Evolutionary conservation across 2,113 vertebrate species (phyloP), one percentile per base, ranked within the genome.

Genomic region (Gorilla gorilla): DNA sequence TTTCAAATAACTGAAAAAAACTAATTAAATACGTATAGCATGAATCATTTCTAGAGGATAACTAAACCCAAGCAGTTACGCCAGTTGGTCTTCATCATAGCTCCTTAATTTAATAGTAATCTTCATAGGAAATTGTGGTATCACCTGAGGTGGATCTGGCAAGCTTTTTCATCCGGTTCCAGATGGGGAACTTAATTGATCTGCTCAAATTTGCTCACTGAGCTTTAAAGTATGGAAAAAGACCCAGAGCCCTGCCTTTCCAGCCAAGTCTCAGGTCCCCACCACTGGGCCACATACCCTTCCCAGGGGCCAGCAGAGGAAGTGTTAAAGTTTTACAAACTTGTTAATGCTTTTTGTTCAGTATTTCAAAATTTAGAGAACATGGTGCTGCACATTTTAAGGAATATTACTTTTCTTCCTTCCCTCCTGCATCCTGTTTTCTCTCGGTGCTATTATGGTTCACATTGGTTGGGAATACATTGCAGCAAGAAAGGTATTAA

Each of bases 31-130:
- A 91, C 75, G 81, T 79, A 88, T 52, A 80, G 66, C 14, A 75
- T 96, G 48, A 61, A 86, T 94, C 64, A 91, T 83, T 73, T 90
- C 81, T 96, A 90, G 89, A 97, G 45, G 61, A 55, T 55, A 79
- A 88, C 70, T 70, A 94, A 93, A 64, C 81, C 61, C 55, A 73
- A 82, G 90, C 25, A 68, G 30, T 61, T 86, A 79, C 14, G 55
- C 81, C 92, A 93, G 59, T 89, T 79, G 52, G 40, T 68, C 61
- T 94, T 93, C 52, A 91, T 83, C 52, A 84, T 50, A 90, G 68
- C 64, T 94, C 50, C 70, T 83, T 84, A 87, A 96, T 84, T 91
- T 72, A 93, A 73, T 30, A 90, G 59, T 40, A 57, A 76, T 87
- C 35, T 73, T 64, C 59, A 52, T 23, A 38, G 68, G 16, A 73